Conservation (phyloP, 2,888 invertebrate genomes). For the Bugulina stolonifera region DNA sequence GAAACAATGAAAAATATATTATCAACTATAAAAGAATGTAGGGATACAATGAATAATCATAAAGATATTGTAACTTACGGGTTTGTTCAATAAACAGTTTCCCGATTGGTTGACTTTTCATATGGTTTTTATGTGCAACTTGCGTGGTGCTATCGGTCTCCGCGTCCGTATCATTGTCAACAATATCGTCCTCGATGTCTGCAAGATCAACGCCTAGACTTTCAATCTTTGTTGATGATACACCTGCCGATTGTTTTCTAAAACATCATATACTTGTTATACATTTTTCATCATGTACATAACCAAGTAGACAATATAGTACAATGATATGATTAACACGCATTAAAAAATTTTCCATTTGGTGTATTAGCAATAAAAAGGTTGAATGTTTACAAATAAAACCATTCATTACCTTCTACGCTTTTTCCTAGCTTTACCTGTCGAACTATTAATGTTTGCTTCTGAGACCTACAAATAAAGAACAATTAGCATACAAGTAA, state of each 20-base stretch:
- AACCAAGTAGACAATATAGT: too few relatives aligned
- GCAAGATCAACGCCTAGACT: slow-evolving; percentile 16
- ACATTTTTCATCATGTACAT: too few relatives aligned
- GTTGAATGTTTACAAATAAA: too few relatives aligned
- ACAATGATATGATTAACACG: too few relatives aligned
- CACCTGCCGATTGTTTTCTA: neutral
- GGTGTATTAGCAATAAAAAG: too few relatives aligned
- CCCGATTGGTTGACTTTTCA: slow-evolving; percentile 25
- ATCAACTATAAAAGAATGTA: too few relatives aligned
- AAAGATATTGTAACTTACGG: neutral
- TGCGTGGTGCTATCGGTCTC: slow-evolving; percentile 3
- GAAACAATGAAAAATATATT: too few relatives aligned
- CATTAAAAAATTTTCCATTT: too few relatives aligned
- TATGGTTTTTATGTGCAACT: neutral
- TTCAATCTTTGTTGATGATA: neutral
- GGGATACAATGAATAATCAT: too few relatives aligned
- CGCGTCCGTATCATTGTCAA: slow-evolving; percentile 3
- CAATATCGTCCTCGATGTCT: slow-evolving; percentile 22
- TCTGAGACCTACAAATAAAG: slow-evolving; percentile 18
- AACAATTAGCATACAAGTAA: too few relatives aligned
- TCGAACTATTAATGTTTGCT: neutral
- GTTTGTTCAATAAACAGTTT: slow-evolving; percentile 25
- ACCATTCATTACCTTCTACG: slow-evolving; percentile 12
- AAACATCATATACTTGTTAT: too few relatives aligned
- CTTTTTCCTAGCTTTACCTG: neutral